Base-by-base conservation (phyloP, 2,888 invertebrate species). In the Tenthredo distinguenda region DNA sequence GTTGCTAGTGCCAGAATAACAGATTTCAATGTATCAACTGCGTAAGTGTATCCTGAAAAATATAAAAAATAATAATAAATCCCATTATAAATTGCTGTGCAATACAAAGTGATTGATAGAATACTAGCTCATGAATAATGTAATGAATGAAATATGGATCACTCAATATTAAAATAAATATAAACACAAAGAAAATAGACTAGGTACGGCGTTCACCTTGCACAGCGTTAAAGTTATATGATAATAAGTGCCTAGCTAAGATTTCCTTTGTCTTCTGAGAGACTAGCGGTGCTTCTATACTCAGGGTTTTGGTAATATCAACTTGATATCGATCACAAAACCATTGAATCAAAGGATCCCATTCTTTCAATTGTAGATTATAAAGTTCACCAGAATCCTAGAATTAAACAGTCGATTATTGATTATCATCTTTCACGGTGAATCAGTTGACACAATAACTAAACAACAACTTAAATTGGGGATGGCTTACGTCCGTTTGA, bases 301-400 rank as follows among this genome's bases (percentile, higher is more conserved):
- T 96, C 87, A 95, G 94, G 0, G 97, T 96, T 89, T 98, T 96
- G 86, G 95, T 94, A 87, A 99, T 94, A 87, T 95, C 94, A 0
- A 98, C 96, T 89, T 95, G 94, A 93, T 96, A 98, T 88, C 96
- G 95, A 89, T 97, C 94, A 93, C 98, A 96, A 92, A 99, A 98
- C 98, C 99, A 99, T 76, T 96, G 95, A 86, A 99, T 95, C 1
- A 99, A 92, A 7, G 99, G 98, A 91, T 96, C 96, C 99, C 99
- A 99, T 92, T 98, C 96, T 88, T 96, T 94, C 85, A 95, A 94
- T 94, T 99, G 99, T 55, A 98, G 91, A 84, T 96, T 94, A 88
- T 95, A 95, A 84, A 99, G 94, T 87, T 97, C 97, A 86, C 96
- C 95, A 88, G 97, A 96, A 89, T 98, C 97, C 97, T 97, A 88